Evolutionary conservation across 2,888 invertebrate species (phyloP), one percentile per base, ranked within the genome.

Genomic region (Polyommatus iphigenia): DNA sequence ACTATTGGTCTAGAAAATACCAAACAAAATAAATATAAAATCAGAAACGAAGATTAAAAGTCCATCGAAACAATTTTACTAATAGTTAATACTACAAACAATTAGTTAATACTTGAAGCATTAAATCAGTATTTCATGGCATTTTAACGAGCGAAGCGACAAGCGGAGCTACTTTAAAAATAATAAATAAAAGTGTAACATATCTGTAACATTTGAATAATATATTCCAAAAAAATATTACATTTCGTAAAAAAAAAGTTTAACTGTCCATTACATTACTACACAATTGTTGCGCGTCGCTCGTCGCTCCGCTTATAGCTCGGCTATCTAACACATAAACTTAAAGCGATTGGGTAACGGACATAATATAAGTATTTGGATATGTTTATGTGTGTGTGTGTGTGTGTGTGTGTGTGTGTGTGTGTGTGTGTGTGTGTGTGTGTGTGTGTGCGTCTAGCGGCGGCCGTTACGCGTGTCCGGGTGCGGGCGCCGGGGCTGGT

Each of bases 401-500:
- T 78, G 67, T 72, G 15, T 50, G 76, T 83, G 59, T 73, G 36
- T 71, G 32, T 76, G 77, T 71, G 59, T 73, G 36, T 71, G 32
- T 76, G 77, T 71, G 59, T 73, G 36, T 71, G 32, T 76, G 77
- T 71, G 59, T 73, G 36, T 71, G 32, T 76, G 77, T 71, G 59
- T 73, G 36, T 75, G 67, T 50, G 5, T 78, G 67, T 72, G 15
- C 54, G 76, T 83, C 85, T 87, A 91, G 32, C 89, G 91, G 2
- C 92, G 87, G 1, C 83, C 85, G 80, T 86, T 89, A 50, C 91
- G 85, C 0, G 84, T 80, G 82, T 92, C 92, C 0, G 92, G 91
- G 78, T 90, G 87, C 2, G 89, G 90, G 3, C 91, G 85, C 0
- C 92, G 83, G 0, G 91, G 92, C 1, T 86, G 87, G 76, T 87